Percentiles rank a stretch among this genome's conserved stretches.
phyloP scores from a whole-genome alignment of 2,888 invertebrate genomes.

The Gibbula magus region DNA sequence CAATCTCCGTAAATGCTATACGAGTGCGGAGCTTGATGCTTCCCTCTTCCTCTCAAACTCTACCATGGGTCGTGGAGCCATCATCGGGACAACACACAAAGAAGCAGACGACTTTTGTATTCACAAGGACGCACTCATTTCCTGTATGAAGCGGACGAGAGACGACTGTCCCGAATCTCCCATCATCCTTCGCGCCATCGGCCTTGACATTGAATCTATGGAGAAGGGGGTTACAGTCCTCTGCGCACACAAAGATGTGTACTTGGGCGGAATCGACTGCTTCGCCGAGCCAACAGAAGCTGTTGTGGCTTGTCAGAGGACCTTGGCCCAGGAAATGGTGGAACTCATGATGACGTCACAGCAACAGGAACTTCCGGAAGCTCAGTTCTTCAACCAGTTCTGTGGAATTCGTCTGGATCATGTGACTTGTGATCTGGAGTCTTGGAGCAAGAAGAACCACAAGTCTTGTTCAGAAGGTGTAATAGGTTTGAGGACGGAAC shows the following conservation, averaged over 20 bases:
- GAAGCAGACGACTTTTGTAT: constrained; percentile 38
- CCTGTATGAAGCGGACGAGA: constrained; percentile 32
- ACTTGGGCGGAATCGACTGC: constrained; percentile 1
- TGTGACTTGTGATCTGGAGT: constrained; percentile 38
- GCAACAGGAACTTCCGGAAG: background rate
- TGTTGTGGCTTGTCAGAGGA: constrained; percentile 5
- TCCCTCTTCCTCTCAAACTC: constrained; percentile 42
- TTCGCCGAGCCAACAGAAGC: constrained; percentile 7
- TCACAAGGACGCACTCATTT: constrained; percentile 31
- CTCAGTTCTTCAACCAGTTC: constrained; percentile 9
- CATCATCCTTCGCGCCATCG: constrained; percentile 26
- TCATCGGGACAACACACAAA: constrained; percentile 32
- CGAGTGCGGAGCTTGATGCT: constrained; percentile 27
- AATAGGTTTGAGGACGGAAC: constrained; percentile 41
- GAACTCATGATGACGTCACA: background rate
- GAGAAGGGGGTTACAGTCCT: constrained; percentile 35
- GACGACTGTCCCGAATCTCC: constrained; percentile 39
- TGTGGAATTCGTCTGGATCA: constrained; percentile 28
- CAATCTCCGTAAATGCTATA: constrained; percentile 36
- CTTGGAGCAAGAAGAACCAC: constrained; percentile 41
- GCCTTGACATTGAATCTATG: constrained; percentile 39
- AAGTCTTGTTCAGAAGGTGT: constrained; percentile 37
- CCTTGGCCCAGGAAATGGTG: background rate
- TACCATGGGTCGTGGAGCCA: constrained; percentile 34
- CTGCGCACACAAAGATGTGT: constrained; percentile 30